phyloP scores from a whole-genome alignment of 2,113 vertebrate species.

The Otus sunia region DNA sequence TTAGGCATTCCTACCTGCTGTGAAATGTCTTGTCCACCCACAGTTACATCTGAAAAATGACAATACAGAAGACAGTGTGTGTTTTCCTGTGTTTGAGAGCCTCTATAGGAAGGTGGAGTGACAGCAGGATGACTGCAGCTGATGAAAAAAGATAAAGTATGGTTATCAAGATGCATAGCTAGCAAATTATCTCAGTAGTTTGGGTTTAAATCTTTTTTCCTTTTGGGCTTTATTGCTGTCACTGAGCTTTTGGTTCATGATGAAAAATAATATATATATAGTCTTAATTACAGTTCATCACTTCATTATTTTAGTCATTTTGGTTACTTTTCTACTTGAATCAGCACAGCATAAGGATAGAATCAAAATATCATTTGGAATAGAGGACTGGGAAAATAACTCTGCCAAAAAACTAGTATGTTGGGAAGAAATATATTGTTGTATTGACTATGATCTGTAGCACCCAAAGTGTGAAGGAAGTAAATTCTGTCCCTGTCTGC shows the following conservation, averaged over 20 bases:
- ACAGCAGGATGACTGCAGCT: not conserved
- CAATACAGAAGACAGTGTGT: not conserved
- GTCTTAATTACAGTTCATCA: not conserved
- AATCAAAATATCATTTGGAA: not conserved
- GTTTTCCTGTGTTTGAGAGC: not conserved
- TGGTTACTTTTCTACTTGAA: not conserved
- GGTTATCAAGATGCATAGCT: not conserved
- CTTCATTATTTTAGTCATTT: not conserved
- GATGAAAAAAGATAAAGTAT: not conserved
- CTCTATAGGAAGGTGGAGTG: not conserved
- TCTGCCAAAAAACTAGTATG: not conserved
- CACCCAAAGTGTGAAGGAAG: not conserved
- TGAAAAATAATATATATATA: not conserved
- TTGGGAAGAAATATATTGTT: not conserved
- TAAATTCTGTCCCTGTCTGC: not conserved
- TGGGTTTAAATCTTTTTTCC: not conserved
- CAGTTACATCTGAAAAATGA: not conserved
- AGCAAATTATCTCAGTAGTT: not conserved
- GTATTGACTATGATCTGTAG: not conserved
- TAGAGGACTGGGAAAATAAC: not conserved
- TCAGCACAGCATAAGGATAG: not conserved
- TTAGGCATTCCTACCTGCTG: not conserved
- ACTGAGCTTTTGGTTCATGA: not conserved
- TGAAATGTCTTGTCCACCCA: not conserved
- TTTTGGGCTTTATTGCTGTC: not conserved